Evolutionary conservation across 2,888 invertebrate species (phyloP).

Genomic region (Neoaliturus tenellus): DNA sequence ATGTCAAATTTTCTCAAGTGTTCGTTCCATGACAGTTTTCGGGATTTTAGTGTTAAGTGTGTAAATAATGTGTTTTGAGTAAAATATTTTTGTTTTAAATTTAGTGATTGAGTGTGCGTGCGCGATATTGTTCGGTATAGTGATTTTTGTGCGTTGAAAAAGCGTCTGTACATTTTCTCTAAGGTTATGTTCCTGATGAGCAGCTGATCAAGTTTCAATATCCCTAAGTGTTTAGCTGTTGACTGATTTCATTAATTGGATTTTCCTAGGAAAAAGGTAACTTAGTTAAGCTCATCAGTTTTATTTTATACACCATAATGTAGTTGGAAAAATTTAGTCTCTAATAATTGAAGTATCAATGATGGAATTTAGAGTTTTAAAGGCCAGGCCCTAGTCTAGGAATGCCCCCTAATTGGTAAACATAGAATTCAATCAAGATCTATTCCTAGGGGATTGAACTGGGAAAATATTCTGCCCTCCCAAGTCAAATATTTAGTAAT

Average conservation of each 20-base stretch:
- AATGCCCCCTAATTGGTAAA: too few species aligned
- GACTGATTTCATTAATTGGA: neutral
- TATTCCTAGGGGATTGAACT: too few species aligned
- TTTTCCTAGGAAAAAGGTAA: too few species aligned
- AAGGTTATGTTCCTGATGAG: neutral
- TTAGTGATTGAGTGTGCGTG: neutral
- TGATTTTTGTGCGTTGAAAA: neutral
- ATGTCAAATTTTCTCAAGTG: neutral
- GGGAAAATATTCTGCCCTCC: too few species aligned
- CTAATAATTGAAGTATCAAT: too few species aligned
- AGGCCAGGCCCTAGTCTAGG: too few species aligned
- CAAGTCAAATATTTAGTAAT: too few species aligned
- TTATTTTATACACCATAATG: too few species aligned
- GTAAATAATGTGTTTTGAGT: neutral
- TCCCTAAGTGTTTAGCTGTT: neutral
- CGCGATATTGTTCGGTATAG: neutral
- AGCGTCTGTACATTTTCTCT: neutral
- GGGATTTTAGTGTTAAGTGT: neutral
- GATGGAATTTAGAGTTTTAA: too few species aligned
- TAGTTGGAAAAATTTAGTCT: too few species aligned
- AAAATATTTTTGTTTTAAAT: neutral
- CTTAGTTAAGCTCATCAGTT: too few species aligned
- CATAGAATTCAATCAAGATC: too few species aligned
- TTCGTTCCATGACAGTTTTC: neutral
- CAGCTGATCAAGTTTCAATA: conserved; percentile 10